A percentile compares a stretch with the other conserved stretches of the same genome.
phyloP scores from a whole-genome alignment of 2,888 invertebrate genomes.

The Amphipoea oculea region DNA sequence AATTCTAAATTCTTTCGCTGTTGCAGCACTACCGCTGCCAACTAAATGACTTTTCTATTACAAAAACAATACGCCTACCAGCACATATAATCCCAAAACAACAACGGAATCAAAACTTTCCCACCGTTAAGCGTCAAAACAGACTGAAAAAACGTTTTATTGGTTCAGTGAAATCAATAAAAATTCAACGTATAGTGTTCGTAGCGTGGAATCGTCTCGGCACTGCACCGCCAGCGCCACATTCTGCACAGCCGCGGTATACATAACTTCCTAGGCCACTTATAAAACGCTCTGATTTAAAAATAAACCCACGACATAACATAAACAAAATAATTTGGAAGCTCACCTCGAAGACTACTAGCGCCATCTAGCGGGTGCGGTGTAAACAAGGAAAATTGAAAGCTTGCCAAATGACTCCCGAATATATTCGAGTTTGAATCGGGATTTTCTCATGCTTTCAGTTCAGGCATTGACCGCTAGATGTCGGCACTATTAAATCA shows the following conservation, averaged over 20 bases:
- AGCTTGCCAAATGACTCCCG: slow-evolving; percentile 70
- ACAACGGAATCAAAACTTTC: slow-evolving; percentile 68
- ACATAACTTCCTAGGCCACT: slow-evolving; percentile 87
- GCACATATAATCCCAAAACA: slow-evolving; percentile 57
- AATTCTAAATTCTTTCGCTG: slow-evolving; percentile 55
- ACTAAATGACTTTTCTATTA: slow-evolving; percentile 46
- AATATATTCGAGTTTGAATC: slow-evolving; percentile 57
- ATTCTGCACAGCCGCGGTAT: slow-evolving; percentile 77
- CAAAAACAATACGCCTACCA: slow-evolving; percentile 45
- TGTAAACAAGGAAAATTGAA: slow-evolving; percentile 74
- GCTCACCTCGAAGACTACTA: slow-evolving; percentile 63
- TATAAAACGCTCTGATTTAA: slow-evolving; percentile 86
- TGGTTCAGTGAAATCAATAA: slow-evolving; percentile 70
- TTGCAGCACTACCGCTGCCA: slow-evolving; percentile 50
- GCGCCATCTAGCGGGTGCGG: slow-evolving; percentile 77
- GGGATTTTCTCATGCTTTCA: slow-evolving; percentile 47
- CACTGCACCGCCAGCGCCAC: slow-evolving; percentile 72
- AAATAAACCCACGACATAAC: slow-evolving; percentile 85
- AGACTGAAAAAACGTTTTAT: slow-evolving; percentile 70
- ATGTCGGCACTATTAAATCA: slow-evolving; percentile 60
- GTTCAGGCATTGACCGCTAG: slow-evolving; percentile 60
- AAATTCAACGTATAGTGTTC: slow-evolving; percentile 66
- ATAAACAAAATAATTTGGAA: slow-evolving; percentile 78
- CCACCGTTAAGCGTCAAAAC: slow-evolving; percentile 68
- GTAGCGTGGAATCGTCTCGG: slow-evolving; percentile 74